phyloP scores from a whole-genome alignment of 2,888 invertebrate genomes.

The Cyclophora albipunctata region DNA sequence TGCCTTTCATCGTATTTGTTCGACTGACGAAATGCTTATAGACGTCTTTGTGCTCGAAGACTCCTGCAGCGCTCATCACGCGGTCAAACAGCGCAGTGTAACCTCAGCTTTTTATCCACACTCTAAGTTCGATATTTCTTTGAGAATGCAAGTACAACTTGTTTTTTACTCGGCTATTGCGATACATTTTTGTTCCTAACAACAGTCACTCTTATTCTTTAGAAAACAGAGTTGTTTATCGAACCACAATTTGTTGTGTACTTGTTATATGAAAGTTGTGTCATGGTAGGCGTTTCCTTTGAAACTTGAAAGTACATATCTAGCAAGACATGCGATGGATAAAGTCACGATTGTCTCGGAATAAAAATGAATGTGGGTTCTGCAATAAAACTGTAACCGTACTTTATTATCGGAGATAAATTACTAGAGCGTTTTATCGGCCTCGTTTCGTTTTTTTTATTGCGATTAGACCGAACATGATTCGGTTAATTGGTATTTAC shows the following conservation, averaged over 20 bases:
- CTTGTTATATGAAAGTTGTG: slow-evolving; percentile 39
- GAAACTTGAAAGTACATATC: slow-evolving; percentile 36
- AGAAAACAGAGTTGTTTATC: slow-evolving; percentile 27
- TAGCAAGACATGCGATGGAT: slow-evolving; percentile 15
- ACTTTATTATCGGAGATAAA: slow-evolving; percentile 16
- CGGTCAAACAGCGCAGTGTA: slow-evolving; percentile 13
- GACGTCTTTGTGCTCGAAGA: slow-evolving; percentile 43
- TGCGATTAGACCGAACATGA: slow-evolving; percentile 22
- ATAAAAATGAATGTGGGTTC: slow-evolving; percentile 24
- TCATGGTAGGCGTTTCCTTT: slow-evolving; percentile 58
- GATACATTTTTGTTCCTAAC: slow-evolving; percentile 17
- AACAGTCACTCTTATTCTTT: slow-evolving; percentile 15
- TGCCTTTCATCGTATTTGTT: slow-evolving; percentile 55
- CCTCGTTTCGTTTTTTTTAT: slow-evolving; percentile 26
- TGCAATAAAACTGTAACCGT: slow-evolving; percentile 27
- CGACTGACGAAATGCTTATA: slow-evolving; percentile 56
- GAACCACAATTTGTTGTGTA: slow-evolving; percentile 11
- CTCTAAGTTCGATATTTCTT: slow-evolving; percentile 27
- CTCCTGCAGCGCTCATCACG: slow-evolving; percentile 43
- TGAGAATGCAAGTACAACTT: slow-evolving; percentile 21
- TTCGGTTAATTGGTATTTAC: not conserved
- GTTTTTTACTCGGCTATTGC: slow-evolving; percentile 26
- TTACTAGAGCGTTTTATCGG: slow-evolving; percentile 9
- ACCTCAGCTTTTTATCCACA: slow-evolving; percentile 26
- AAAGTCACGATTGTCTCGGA: slow-evolving; percentile 47